phyloP scores from a whole-genome alignment of 2,797 vertebrate species.

The Phylloscopus collybita region DNA sequence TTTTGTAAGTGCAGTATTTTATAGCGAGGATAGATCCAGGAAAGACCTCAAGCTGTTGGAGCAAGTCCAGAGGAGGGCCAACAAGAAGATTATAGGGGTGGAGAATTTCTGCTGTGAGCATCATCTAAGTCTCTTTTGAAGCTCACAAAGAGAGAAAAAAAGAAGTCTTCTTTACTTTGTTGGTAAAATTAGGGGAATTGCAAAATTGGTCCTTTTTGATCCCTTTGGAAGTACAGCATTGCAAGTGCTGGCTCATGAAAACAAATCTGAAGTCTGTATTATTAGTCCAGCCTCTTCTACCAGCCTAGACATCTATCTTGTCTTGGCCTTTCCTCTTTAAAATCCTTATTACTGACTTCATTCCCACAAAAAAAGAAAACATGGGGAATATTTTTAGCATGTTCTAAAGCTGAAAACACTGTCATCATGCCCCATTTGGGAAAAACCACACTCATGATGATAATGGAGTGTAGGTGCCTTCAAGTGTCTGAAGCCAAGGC shows the following conservation, averaged over 20 bases:
- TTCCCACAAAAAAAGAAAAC: background rate
- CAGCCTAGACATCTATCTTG: background rate
- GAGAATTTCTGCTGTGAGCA: background rate
- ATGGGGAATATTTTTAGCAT: accelerated
- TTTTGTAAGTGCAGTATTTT: background rate
- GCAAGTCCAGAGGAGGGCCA: background rate
- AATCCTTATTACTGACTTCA: background rate
- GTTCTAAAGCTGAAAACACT: background rate
- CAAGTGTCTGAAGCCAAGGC: background rate
- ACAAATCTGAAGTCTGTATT: background rate
- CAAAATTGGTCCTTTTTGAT: background rate
- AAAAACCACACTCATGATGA: background rate
- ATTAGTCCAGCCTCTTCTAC: background rate
- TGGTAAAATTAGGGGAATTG: background rate
- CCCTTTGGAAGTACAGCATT: background rate
- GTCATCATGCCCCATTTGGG: background rate
- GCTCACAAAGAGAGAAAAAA: background rate
- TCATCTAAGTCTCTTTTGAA: background rate
- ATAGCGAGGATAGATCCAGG: background rate
- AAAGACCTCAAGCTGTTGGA: background rate
- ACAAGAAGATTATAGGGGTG: background rate
- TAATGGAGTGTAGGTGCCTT: background rate
- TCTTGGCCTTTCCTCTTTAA: background rate
- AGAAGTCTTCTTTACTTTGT: background rate
- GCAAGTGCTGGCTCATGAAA: background rate